Base-by-base conservation (phyloP, 2,888 invertebrate genomes). In the Sinopyrophorus schimmeli region DNA sequence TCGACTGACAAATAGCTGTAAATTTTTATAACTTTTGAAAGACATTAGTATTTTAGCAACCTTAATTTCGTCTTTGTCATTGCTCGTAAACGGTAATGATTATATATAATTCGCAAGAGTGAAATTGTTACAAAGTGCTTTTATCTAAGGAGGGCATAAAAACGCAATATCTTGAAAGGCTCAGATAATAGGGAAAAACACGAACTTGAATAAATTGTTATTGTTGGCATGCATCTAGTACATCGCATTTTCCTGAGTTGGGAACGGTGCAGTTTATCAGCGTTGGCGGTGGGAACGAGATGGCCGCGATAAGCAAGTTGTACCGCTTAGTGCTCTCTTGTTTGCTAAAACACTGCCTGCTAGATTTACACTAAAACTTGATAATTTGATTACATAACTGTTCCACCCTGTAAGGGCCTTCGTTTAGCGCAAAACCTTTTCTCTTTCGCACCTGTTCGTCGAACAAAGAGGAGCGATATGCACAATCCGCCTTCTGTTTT, bases 321-420 rank as follows among this genome's bases (percentile, higher is more conserved):
- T 34, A 26, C 44, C 20, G 32, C n/a, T 47, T 39, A 24, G 16
- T 24, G 35, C 21, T 38, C 31, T 47, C 35, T 20, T 50, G 42
- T 52, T 47, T 52, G 41, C 52, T 43, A 42, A 52, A 51, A 37
- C 47, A 47, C 37, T 38, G 41, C 51, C 41, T 41, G 16, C 31
- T 51, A 51, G 46, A 52, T 52, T 52, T 52, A 52, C 52, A 47
- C 47, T 42, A 52, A 43, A 47, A 52, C 52, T 47, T 52, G 47
- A 52, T 52, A 52, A 52, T 52, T 52, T 52, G 52, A 52, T 52
- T 52, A 47, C 47, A 47, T 43, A 52, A 52, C 47, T 37, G 52
- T 47, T 47, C 27, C 47, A 31, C 31, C 43, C 52, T 26, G 42
- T 31, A 32, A 41, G 39, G 35, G 41, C 30, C 27, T 35, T 41